Evolutionary conservation across 2,888 invertebrate species (phyloP).

Genomic region (Siphlonurus alternatus): DNA sequence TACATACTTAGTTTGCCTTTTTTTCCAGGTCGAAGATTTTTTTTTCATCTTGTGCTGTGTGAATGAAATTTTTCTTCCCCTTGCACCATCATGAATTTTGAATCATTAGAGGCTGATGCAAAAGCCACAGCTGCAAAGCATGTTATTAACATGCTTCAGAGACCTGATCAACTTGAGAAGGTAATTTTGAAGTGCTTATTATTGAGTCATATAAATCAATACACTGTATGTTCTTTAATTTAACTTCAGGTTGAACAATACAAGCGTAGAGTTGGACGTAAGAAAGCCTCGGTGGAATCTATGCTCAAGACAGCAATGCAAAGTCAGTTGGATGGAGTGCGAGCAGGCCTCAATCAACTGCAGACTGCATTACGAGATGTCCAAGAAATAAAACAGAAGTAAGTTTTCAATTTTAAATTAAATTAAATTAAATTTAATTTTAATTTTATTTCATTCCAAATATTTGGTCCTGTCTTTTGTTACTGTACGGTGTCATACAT

Average conservation of each 20-base stretch:
- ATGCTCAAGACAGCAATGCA: slow-evolving; percentile 97
- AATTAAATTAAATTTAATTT: too few relatives aligned
- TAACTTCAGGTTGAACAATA: slow-evolving; percentile 49
- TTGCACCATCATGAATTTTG: slow-evolving; percentile 15
- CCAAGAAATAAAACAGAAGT: slow-evolving; percentile 44
- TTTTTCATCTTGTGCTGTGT: too few relatives aligned
- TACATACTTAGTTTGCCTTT: too few relatives aligned
- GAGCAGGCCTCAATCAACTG: slow-evolving; percentile 80
- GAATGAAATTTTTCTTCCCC: too few relatives aligned
- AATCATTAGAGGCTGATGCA: slow-evolving; percentile 51
- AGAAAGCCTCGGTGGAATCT: slow-evolving; percentile 82
- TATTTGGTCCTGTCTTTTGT: too few relatives aligned
- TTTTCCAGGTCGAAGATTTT: too few relatives aligned
- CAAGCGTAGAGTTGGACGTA: slow-evolving; percentile 52
- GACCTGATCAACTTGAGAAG: slow-evolving; percentile 91
- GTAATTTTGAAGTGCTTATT: too few relatives aligned
- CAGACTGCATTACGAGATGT: slow-evolving; percentile 75
- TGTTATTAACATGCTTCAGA: slow-evolving; percentile 82
- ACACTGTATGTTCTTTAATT: slow-evolving; percentile 4
- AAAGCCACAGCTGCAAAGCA: slow-evolving; percentile 62
- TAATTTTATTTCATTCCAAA: too few relatives aligned
- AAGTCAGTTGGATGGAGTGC: slow-evolving; percentile 91
- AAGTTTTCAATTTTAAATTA: slow-evolving; percentile 22
- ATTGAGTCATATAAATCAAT: too few relatives aligned
- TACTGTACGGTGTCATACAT: too few relatives aligned